Evolutionary conservation across 2,888 invertebrate genomes (phyloP).

Genomic region (Anorthoa munda): DNA sequence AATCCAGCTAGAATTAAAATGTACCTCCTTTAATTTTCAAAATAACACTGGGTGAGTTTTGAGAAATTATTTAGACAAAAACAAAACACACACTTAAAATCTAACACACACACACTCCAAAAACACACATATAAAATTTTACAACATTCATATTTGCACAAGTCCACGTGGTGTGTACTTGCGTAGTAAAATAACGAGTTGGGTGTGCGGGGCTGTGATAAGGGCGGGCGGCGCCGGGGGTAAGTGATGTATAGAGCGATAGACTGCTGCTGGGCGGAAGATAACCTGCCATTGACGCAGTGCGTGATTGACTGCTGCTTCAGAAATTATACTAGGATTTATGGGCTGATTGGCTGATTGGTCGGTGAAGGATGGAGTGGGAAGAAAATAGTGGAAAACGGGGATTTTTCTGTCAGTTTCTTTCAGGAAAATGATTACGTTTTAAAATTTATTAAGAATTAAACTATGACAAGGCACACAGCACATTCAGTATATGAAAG

Average conservation of each 20-base stretch:
- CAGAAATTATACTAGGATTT: constrained; percentile 67
- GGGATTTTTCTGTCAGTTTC: no score
- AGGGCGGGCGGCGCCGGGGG: constrained; percentile 69
- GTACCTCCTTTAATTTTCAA: no score
- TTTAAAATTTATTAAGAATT: no score
- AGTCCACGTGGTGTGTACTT: constrained; percentile 67
- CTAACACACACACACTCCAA: constrained; percentile 25
- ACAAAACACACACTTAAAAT: constrained; percentile 15
- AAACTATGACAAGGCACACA: no score
- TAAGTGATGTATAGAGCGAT: constrained; percentile 69
- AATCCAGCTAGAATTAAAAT: no score
- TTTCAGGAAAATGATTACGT: no score
- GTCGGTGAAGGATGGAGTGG: neutral
- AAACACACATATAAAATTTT: constrained; percentile 59
- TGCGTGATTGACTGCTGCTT: constrained; percentile 65
- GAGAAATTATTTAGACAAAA: neutral
- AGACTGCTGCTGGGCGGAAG: constrained; percentile 67
- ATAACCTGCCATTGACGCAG: constrained; percentile 73
- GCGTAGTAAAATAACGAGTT: constrained; percentile 70
- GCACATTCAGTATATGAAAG: no score
- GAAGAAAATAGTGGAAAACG: neutral
- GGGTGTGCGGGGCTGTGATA: constrained; percentile 72
- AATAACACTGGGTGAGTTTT: no score
- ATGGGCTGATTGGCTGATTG: constrained; percentile 32
- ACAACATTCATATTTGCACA: constrained; percentile 67